Evolutionary conservation across 2,113 vertebrate genomes (phyloP).

Genomic region (Limnothrissa miodon): DNA sequence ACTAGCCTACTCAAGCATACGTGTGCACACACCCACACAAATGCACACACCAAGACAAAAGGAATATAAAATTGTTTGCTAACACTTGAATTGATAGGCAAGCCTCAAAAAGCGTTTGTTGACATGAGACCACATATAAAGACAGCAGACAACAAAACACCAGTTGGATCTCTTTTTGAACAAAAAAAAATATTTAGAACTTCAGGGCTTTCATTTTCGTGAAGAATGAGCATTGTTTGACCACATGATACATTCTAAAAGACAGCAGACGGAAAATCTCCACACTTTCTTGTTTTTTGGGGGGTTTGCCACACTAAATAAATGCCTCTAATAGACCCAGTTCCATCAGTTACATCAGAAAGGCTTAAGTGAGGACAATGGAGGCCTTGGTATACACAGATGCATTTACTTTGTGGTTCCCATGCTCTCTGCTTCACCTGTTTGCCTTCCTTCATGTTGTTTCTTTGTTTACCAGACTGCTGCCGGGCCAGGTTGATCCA

Average conservation of each 20-base stretch:
- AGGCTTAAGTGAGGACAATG: constrained; percentile 22
- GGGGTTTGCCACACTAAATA: constrained; percentile 57
- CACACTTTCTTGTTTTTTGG: constrained; percentile 59
- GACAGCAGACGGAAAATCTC: constrained; percentile 58
- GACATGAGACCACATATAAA: constrained; percentile 16
- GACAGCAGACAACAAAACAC: not conserved
- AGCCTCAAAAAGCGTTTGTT: not conserved
- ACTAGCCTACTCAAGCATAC: constrained; percentile 50
- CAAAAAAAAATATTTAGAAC: constrained; percentile 24
- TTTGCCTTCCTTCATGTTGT: constrained; percentile 28
- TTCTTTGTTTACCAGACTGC: constrained; percentile 38
- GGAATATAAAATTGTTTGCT: not conserved
- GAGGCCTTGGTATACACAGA: constrained; percentile 25
- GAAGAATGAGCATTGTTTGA: constrained; percentile 17
- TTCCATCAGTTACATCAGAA: not conserved
- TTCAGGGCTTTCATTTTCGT: not conserved
- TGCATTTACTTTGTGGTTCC: constrained; percentile 49
- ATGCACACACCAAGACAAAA: constrained; percentile 30
- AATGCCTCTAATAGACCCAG: constrained; percentile 57
- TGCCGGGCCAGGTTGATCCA: constrained; percentile 47
- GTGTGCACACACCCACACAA: constrained; percentile 53
- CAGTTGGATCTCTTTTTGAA: not conserved
- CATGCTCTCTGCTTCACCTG: constrained; percentile 46
- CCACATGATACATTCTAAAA: constrained; percentile 49
- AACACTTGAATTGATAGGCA: constrained; percentile 14